phyloP scores from a whole-genome alignment of 2,113 vertebrate species.

The Percina caprodes region DNA sequence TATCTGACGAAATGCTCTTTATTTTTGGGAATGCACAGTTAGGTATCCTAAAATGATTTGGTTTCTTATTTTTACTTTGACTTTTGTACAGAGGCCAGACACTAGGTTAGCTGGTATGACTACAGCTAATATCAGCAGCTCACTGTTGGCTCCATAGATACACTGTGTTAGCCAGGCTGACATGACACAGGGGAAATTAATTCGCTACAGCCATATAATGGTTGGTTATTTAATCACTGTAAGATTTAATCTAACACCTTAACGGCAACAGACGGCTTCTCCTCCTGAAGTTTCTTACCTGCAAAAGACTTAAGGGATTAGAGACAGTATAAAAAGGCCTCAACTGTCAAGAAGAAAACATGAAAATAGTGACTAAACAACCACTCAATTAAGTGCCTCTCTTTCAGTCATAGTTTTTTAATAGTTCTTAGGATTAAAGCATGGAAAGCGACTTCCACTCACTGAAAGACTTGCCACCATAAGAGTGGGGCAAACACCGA shows the following conservation, averaged over 20 bases:
- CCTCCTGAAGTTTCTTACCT: slow-evolving; percentile 59
- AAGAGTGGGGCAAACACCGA: slow-evolving; percentile 29
- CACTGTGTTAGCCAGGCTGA: slow-evolving; percentile 56
- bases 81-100: slow-evolving; percentile 20
- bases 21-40: not conserved
- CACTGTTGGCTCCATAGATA: slow-evolving; percentile 48
- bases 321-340: slow-evolving; percentile 27
- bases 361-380: slow-evolving; percentile 47
- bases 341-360: slow-evolving; percentile 56
- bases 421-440: slow-evolving; percentile 70
- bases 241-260: slow-evolving; percentile 76
- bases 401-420: slow-evolving; percentile 72
- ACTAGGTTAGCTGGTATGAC: slow-evolving; percentile 19
- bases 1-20: slow-evolving; percentile 9
- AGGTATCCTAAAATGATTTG: not conserved
- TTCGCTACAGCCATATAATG: slow-evolving; percentile 76
- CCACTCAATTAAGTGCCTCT: slow-evolving; percentile 46
- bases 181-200: slow-evolving; percentile 77
- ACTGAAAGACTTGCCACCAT: slow-evolving; percentile 40
- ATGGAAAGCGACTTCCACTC: slow-evolving; percentile 30
- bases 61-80: slow-evolving; percentile 4
- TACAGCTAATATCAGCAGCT: slow-evolving; percentile 51
- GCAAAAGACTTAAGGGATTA: slow-evolving; percentile 54
- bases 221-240: slow-evolving; percentile 76
- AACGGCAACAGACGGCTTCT: slow-evolving; percentile 54